Percentiles rank a stretch among this genome's conserved stretches.
These are phyloP conservation scores for Taxidea taxus DNA, from an alignment of 2,113 vertebrate species.

Conservation along the genomic window DNA sequence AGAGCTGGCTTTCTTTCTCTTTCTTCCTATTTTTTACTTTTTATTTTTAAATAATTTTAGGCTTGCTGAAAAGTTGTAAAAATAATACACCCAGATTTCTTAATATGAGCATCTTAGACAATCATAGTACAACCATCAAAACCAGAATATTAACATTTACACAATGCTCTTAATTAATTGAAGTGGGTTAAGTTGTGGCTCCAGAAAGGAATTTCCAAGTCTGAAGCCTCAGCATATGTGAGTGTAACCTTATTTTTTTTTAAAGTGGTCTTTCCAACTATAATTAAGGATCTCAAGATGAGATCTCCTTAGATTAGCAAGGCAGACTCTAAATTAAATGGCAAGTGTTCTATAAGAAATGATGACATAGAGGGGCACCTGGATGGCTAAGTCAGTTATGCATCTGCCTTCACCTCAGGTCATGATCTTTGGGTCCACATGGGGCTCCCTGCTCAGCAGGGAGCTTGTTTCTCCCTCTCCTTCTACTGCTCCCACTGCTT, in stretches of 20 bases:
- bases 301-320: neutral
- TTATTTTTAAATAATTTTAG: constrained; percentile 32
- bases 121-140: neutral
- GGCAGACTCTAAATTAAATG: neutral
- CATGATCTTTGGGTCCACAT: neutral
- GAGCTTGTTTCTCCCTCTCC: neutral
- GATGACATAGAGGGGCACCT: neutral
- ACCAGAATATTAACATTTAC: neutral
- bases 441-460: too few relatives aligned
- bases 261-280: neutral
- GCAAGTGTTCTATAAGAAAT: neutral
- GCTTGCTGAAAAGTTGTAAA: neutral
- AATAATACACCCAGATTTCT: neutral
- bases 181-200: neutral
- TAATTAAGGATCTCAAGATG: neutral
- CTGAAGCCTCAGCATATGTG: neutral
- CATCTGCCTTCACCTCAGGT: neutral
- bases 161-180: neutral
- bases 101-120: neutral
- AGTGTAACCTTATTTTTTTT: neutral
- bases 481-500: neutral
- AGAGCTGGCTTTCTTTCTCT: neutral
- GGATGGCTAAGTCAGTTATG: neutral
- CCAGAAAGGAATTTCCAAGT: neutral
- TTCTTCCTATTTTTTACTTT: neutral